These are phyloP conservation scores for Leptinotarsa texana DNA, from an alignment of 1,140 invertebrate species.

Conservation along the genomic window DNA sequence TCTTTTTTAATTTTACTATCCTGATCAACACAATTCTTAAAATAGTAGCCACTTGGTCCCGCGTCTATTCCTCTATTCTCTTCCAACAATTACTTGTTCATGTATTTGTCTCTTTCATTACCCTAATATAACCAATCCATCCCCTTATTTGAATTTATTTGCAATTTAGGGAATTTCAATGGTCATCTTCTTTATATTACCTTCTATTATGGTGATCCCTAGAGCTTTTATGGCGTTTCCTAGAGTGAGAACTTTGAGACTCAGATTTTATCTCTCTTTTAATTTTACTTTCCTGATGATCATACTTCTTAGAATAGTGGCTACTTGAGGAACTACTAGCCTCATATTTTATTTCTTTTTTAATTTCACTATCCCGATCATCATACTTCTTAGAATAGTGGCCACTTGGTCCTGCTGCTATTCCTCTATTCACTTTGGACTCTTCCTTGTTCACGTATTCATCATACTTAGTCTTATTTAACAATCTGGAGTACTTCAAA, in stretches of 20 bases:
- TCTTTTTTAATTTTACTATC: no score
- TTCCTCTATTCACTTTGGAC: not conserved
- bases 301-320: not conserved
- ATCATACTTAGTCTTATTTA: constrained; percentile 64
- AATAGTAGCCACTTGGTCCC: no score
- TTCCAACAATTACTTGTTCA: not conserved
- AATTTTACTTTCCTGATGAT: not conserved
- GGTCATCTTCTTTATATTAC: no score
- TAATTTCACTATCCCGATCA: not conserved
- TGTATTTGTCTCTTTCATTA: not conserved
- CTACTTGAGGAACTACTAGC: no score
- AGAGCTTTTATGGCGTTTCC: no score
- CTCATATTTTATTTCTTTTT: not conserved
- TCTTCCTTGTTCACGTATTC: not conserved
- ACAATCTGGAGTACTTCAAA: constrained; percentile 76
- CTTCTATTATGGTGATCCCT: no score
- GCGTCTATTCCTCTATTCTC: not conserved
- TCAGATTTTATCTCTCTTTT: not conserved
- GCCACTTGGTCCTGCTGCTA: not conserved
- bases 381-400: not conserved
- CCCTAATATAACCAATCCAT: no score
- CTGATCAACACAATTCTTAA: no score
- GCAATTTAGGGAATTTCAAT: no score
- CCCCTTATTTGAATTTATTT: no score
- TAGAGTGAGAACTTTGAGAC: no score